These are phyloP conservation scores for Apamea anceps DNA, from an alignment of 2,888 invertebrate genomes.

Conservation along the genomic window DNA sequence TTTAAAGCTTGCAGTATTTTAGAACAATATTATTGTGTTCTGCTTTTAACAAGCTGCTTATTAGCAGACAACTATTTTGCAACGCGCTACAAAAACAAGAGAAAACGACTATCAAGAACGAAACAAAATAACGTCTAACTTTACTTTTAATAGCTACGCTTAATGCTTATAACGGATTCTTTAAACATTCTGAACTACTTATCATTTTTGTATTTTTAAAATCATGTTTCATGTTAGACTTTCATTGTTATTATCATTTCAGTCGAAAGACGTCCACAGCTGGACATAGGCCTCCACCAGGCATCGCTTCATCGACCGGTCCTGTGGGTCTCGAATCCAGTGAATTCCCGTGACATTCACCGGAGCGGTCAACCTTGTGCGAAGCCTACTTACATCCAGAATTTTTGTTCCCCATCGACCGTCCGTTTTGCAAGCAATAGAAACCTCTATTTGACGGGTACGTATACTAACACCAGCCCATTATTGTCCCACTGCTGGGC, in stretches of 20 bases:
- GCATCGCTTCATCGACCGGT: too few relatives aligned
- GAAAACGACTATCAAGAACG: constrained; percentile 1
- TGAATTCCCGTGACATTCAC: not conserved
- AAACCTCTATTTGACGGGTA: not conserved
- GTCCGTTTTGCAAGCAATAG: not conserved
- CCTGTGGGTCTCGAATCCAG: not conserved
- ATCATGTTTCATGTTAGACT: not conserved
- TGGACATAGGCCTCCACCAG: too few relatives aligned
- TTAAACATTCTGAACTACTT: not conserved
- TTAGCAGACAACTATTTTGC: constrained; percentile 1
- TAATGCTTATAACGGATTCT: not conserved
- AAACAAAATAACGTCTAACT: not conserved
- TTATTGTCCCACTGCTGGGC: not conserved
- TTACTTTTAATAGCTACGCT: not conserved
- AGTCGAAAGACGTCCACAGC: not conserved
- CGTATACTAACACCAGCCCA: not conserved
- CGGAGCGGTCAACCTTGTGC: too few relatives aligned
- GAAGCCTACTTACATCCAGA: not conserved
- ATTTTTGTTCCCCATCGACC: not conserved
- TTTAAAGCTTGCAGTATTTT: not conserved
- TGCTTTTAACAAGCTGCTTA: constrained; percentile 29
- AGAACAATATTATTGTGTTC: not conserved
- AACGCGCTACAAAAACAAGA: constrained; percentile 6
- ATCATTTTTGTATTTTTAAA: not conserved
- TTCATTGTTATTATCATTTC: not conserved